Base-by-base conservation (phyloP, 2,888 invertebrate genomes). In the Eupeodes luniger region DNA sequence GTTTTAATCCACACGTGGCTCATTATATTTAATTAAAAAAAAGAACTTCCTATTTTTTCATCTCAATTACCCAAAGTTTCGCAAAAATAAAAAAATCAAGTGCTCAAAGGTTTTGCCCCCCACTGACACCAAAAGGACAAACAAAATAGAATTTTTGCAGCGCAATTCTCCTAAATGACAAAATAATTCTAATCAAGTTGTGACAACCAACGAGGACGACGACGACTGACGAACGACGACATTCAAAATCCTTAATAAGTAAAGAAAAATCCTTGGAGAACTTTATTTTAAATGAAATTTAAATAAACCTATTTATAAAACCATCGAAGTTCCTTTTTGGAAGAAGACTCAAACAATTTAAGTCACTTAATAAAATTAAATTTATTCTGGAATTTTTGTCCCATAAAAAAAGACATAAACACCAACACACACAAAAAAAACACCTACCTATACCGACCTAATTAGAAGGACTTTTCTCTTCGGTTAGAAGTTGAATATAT, bases 341-440 rank as follows among this genome's bases (percentile, higher is more conserved):
- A 16, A 34, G 34, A 67, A n/a, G 40, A 70, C 36, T 19, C 51
- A 19, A 10, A 16, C 14, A 16, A 36, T 69, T 67, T 27, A 67
- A 51, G 34, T 72, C 70, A 72, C 72, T 72, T 72, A 72, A 72
- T 72, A 72, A 72, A 59, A 72, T 72, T 27, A 47, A 72, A 72
- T 57, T 72, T 72, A 57, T 59, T 57, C 44, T n/a, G 57, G 9
- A 72, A 40, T 40, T 0, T 57, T 44, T 27, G 19, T 27, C 10
- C 5, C 11, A 57, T 14, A 2, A 19, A 47, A 40, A 47, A 27
- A 19, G 57, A 57, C 10, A 44, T 5, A 3, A 57, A 27, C 57
- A 6, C 27, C 4, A 7, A 27, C 14, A 27, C 57, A 6, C 14
- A 27, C 14, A 44, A 27, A 11, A 16, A 19, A 16, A 19, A 40